phyloP scores from a whole-genome alignment of 1,140 invertebrate genomes.

The Drosophila setifemur region DNA sequence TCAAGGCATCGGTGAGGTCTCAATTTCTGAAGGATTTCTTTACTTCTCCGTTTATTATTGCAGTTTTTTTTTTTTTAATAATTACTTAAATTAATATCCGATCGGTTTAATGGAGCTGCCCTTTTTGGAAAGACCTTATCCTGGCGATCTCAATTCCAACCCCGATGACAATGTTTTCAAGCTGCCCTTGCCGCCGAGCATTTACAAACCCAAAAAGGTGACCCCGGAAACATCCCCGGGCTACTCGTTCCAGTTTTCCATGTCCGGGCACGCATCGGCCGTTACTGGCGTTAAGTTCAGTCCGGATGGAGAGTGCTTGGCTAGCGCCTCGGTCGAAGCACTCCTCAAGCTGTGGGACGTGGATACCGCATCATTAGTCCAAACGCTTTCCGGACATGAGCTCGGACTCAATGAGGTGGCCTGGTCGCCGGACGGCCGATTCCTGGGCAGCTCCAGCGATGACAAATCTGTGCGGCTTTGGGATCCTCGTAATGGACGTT shows the following conservation, averaged over 20 bases:
- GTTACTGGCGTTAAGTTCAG: conserved; percentile 42
- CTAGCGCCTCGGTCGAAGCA: conserved; percentile 43
- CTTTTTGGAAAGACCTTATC: background rate
- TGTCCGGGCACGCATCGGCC: conserved; percentile 23
- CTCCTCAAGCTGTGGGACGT: conserved; percentile 52
- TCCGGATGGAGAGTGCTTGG: conserved; percentile 22
- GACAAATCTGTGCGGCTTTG: conserved; percentile 41
- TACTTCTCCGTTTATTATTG: too few relatives aligned
- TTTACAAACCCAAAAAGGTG: background rate
- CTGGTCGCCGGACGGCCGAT: conserved; percentile 27
- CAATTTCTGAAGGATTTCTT: too few relatives aligned
- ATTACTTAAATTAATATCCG: too few relatives aligned
- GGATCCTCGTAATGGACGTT: conserved; percentile 22
- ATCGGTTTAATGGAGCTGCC: background rate
- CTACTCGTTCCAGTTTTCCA: conserved; percentile 16
- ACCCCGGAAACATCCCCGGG: conserved; percentile 12
- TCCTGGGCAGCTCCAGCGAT: conserved; percentile 49
- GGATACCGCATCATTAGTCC: background rate
- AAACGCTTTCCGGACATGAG: conserved; percentile 30
- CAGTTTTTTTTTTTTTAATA: too few relatives aligned
- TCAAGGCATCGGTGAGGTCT: too few relatives aligned
- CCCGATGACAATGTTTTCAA: conserved; percentile 12
- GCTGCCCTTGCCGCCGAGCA: conserved; percentile 9
- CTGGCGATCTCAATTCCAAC: background rate
- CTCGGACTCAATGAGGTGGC: conserved; percentile 52